Conservation (phyloP, 2,888 invertebrate species). For the Eupeodes luniger region DNA sequence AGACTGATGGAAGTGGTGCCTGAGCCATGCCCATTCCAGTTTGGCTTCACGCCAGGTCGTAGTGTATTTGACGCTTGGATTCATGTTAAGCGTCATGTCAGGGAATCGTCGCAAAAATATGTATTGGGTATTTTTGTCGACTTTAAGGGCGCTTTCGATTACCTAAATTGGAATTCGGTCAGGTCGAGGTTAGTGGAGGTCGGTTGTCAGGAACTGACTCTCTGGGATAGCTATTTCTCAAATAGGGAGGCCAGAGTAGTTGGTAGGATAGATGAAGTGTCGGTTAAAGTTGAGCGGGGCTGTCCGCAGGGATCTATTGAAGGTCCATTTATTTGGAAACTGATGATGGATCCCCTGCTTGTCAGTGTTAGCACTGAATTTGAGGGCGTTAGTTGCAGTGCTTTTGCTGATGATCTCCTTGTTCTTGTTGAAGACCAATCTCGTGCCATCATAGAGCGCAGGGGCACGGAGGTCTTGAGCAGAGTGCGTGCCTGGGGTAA, state of each 20-base stretch:
- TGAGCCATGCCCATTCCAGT: conserved; percentile 27
- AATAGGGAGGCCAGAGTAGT: no score
- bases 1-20: conserved; percentile 8
- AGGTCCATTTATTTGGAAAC: conserved; percentile 71
- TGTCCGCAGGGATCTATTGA: conserved; percentile 5
- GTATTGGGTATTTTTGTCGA: conserved; percentile 32
- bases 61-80: conserved; percentile 50
- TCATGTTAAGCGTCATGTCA: background rate
- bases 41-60: conserved; percentile 32
- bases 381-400: background rate
- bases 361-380: background rate
- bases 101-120: conserved; percentile 14
- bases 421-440: conserved; percentile 37
- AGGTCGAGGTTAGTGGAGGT: conserved; percentile 32
- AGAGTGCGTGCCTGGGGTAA: conserved; percentile 40
- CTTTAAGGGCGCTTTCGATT: conserved; percentile 64
- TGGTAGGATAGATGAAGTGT: background rate
- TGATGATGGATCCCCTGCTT: conserved; percentile 57
- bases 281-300: background rate
- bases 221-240: no score
- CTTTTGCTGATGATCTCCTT: conserved; percentile 55
- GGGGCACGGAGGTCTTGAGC: conserved; percentile 11
- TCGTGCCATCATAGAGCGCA: conserved; percentile 29
- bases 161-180: conserved; percentile 61
- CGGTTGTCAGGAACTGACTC: no score